A percentile compares a stretch with the other conserved stretches of the same genome.
phyloP scores from a whole-genome alignment of 1,140 invertebrate genomes.

The Scaptomyza graminum region DNA sequence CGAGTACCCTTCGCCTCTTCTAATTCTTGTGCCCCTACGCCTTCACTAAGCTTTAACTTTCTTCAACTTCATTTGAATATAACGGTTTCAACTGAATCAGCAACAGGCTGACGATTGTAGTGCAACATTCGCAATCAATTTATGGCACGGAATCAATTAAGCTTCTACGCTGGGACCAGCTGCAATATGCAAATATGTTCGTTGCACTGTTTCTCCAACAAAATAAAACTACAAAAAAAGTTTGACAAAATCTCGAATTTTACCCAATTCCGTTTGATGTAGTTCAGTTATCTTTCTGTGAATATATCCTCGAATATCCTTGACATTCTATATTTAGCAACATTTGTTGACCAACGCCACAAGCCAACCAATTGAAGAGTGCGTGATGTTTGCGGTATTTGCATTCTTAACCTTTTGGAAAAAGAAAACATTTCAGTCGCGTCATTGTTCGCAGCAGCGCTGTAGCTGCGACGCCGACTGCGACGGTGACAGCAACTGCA shows the following conservation, averaged over 20 bases:
- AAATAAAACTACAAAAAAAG: not conserved
- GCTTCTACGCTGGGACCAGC: slow-evolving; percentile 20
- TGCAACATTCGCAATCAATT: slow-evolving; percentile 45
- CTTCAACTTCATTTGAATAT: slow-evolving; percentile 40
- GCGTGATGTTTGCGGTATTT: slow-evolving; percentile 27
- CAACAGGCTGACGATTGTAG: not conserved
- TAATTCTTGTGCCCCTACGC: not conserved
- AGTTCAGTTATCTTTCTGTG: too few relatives aligned
- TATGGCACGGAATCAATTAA: slow-evolving; percentile 72
- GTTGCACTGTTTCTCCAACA: not conserved
- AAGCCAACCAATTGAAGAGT: not conserved
- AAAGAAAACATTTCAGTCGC: not conserved
- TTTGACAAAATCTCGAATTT: not conserved
- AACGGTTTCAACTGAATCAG: slow-evolving; percentile 28
- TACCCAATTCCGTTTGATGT: not conserved
- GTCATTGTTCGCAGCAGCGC: not conserved
- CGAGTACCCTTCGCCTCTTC: not conserved
- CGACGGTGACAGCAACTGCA: too few relatives aligned
- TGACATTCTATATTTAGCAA: too few relatives aligned
- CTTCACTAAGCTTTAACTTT: slow-evolving; percentile 12
- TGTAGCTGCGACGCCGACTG: not conserved
- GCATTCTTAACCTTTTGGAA: not conserved
- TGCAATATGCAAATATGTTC: slow-evolving; percentile 12
- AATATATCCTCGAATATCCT: too few relatives aligned
- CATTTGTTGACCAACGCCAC: too few relatives aligned